Evolutionary conservation across 2,113 vertebrate species (phyloP), one percentile per base, ranked within the genome.

Genomic region (Hepsetus odoe): DNA sequence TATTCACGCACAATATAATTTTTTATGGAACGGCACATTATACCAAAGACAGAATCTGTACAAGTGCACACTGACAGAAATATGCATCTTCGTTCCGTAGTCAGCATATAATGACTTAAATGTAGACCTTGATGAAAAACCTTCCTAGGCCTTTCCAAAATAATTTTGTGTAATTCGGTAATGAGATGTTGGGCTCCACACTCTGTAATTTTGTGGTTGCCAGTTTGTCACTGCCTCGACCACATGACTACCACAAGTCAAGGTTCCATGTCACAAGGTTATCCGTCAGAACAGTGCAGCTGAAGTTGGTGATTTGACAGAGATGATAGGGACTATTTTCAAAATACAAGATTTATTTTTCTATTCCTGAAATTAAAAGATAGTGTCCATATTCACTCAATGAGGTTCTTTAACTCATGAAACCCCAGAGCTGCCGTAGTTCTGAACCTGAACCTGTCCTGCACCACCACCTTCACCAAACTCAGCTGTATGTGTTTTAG

Each of bases 131-230:
- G 11, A 26, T 66, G 18, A 72, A 20, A 76, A 42, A 35, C 53
- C 64, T 80, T 22, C 38, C 69, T 14, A 35, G 3, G 49, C 56
- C 12, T 8, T 46, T 70, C 69, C 62, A 62, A 77, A 83, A 74
- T 38, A 81, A 66, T 76, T 69, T 56, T 49, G 64, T 28, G 74
- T 84, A 77, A 84, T 77, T 49, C 74, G 69, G 70, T 78, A 84
- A 84, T 84, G 62, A 65, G 74, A 80, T 26, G 78, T 84, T 84
- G 65, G 74, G 70, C 61, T 80, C 35, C 40, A 55, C n/a, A 79
- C 11, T 16, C 40, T 46, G 20, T 80, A 74, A 80, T 84, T 84
- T 58, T 77, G 82, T 14, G 49, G 79, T 74, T 53, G 40, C 70
- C 74, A 58, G 64, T 74, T 80, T 84, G 78, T 81, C 82, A 77